phyloP scores from a whole-genome alignment of 2,888 invertebrate species.

The Acronicta psi region DNA sequence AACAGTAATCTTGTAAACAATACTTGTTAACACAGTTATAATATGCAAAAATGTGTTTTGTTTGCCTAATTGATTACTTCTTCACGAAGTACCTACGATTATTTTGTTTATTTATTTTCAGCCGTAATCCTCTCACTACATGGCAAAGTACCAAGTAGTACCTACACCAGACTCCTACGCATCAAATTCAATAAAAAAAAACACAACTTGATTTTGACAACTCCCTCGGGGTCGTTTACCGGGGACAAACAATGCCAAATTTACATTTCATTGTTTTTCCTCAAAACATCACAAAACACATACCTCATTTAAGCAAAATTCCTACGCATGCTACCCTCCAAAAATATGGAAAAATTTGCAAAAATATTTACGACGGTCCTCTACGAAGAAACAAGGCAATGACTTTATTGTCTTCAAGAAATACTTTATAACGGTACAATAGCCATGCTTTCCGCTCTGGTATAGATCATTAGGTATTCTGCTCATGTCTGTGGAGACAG shows the following conservation, averaged over 20 bases:
- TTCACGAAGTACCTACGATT: no score
- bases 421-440: constrained; percentile 40
- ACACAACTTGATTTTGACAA: no score
- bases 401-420: constrained; percentile 41
- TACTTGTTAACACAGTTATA: constrained; percentile 7
- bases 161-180: no score
- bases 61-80: neutral
- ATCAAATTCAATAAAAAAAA: no score
- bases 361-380: constrained; percentile 31
- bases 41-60: neutral
- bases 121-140: no score
- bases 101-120: no score
- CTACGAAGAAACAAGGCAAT: constrained; percentile 31
- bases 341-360: constrained; percentile 3
- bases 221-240: no score
- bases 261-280: constrained; percentile 34
- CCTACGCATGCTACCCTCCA: constrained; percentile 9
- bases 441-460: constrained; percentile 32
- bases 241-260: neutral
- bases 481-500: constrained; percentile 21
- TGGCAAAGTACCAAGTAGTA: no score
- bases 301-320: constrained; percentile 30
- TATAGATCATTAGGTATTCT: constrained; percentile 31
- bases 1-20: constrained; percentile 39
- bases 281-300: constrained; percentile 7